Evolutionary conservation across 2,113 vertebrate species (phyloP).

Genomic region (Macrotus californicus): DNA sequence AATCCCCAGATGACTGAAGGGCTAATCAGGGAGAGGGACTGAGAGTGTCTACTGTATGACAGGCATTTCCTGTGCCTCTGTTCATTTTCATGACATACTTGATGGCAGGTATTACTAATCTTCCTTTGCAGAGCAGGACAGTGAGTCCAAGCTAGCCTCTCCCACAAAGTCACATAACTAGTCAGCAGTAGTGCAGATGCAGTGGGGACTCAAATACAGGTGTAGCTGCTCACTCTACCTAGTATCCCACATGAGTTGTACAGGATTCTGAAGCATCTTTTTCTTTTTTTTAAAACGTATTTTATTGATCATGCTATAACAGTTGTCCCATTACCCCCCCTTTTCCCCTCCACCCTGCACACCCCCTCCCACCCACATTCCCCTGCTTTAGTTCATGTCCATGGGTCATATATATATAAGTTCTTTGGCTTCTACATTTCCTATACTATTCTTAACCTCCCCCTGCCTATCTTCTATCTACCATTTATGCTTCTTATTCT

Average conservation of each 20-base stretch:
- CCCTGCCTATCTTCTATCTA: too few relatives aligned
- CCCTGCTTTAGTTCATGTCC: too few relatives aligned
- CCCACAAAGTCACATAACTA: background rate
- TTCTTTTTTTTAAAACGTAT: too few relatives aligned
- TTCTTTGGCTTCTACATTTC: too few relatives aligned
- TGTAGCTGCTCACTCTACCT: background rate
- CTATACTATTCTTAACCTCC: too few relatives aligned
- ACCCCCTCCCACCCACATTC: too few relatives aligned
- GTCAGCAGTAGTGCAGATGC: background rate
- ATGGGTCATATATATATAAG: too few relatives aligned
- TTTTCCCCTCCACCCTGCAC: too few relatives aligned
- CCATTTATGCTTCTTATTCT: too few relatives aligned
- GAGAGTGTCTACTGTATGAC: background rate
- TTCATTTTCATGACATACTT: background rate
- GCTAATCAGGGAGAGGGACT: background rate
- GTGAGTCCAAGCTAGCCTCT: background rate
- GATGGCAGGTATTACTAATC: background rate
- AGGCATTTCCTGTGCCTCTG: background rate
- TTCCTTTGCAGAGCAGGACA: background rate
- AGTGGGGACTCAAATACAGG: background rate
- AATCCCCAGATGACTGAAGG: background rate
- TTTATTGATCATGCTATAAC: too few relatives aligned
- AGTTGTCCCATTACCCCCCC: too few relatives aligned
- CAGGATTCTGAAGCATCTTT: too few relatives aligned
- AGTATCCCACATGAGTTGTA: accelerated